phyloP scores from a whole-genome alignment of 2,113 vertebrate genomes.

The Ciconia boyciana region DNA sequence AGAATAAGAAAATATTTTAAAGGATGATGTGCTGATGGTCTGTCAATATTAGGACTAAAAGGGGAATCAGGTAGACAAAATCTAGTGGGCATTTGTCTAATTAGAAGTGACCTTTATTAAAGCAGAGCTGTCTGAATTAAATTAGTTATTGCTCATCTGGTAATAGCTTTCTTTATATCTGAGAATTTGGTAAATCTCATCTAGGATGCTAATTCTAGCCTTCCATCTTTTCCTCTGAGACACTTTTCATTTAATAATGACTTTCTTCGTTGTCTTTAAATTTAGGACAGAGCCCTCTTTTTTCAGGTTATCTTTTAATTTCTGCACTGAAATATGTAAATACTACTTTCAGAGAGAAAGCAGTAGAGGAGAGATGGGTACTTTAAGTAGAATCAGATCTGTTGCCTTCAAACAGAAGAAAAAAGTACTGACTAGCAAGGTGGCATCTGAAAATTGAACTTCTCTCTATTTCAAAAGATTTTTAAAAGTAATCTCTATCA shows the following conservation, averaged over 20 bases:
- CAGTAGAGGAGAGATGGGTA: neutral
- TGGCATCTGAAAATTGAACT: neutral
- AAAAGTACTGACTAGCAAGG: neutral
- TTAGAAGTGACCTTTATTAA: constrained; percentile 53
- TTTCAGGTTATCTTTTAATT: neutral
- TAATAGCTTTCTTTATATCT: neutral
- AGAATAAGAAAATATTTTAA: constrained; percentile 21
- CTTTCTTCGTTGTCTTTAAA: neutral
- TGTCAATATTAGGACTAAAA: constrained; percentile 33
- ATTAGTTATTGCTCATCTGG: constrained; percentile 11
- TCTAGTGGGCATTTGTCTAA: constrained; percentile 25
- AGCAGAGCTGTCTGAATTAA: constrained; percentile 48
- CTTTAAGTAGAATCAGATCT: neutral
- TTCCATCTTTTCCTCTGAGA: neutral
- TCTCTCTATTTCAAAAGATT: neutral
- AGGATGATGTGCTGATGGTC: neutral
- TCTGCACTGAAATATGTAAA: neutral
- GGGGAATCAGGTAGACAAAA: neutral
- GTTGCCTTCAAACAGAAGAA: neutral
- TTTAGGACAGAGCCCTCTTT: neutral
- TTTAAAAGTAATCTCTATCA: neutral
- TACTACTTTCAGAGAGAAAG: neutral
- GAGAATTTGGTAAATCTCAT: constrained; percentile 18
- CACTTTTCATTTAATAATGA: neutral
- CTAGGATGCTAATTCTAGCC: constrained; percentile 4